A percentile compares a stretch with the other conserved stretches of the same genome.
Conservation (phyloP, 92 coral and sea anemone species). For the Heteractis magnifica region DNA sequence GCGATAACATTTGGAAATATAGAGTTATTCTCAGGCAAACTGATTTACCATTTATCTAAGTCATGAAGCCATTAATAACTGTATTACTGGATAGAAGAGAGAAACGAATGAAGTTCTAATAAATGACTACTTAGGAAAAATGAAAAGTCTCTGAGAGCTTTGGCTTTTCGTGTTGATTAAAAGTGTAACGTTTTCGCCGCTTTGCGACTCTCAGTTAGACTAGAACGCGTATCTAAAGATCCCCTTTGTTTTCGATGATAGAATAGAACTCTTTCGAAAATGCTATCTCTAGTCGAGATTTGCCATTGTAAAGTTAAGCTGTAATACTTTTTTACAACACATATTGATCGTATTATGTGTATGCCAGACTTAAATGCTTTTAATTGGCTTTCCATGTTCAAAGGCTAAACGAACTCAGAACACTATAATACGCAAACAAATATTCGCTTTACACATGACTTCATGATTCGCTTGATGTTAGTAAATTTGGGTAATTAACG, state of each 20-base stretch:
- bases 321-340: conserved; percentile 15
- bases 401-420: conserved; percentile 12
- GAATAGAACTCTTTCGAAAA: conserved; percentile 19
- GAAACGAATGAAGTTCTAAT: conserved; percentile 25
- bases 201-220: background rate
- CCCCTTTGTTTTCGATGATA: conserved; percentile 1
- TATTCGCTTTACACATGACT: conserved; percentile 15
- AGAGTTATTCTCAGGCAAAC: conserved; percentile 12
- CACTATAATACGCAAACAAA: conserved; percentile 10
- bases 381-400: conserved; percentile 19
- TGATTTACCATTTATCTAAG: conserved; percentile 15
- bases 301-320: conserved; percentile 18
- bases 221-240: background rate
- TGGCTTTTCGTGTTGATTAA: conserved; percentile 14
- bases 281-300: conserved; percentile 21
- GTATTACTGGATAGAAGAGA: conserved; percentile 23
- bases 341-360: conserved; percentile 20
- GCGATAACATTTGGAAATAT: conserved; percentile 6
- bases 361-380: conserved; percentile 23
- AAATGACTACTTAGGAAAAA: conserved; percentile 36
- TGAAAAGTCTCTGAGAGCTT: conserved; percentile 22
- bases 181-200: conserved; percentile 17
- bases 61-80: conserved; percentile 15
- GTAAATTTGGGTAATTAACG: conserved; percentile 32
- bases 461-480: conserved; percentile 7